These are phyloP conservation scores for Caenorhabditis virilis DNA, from an alignment of 2,888 invertebrate genomes.

Conservation along the genomic window DNA sequence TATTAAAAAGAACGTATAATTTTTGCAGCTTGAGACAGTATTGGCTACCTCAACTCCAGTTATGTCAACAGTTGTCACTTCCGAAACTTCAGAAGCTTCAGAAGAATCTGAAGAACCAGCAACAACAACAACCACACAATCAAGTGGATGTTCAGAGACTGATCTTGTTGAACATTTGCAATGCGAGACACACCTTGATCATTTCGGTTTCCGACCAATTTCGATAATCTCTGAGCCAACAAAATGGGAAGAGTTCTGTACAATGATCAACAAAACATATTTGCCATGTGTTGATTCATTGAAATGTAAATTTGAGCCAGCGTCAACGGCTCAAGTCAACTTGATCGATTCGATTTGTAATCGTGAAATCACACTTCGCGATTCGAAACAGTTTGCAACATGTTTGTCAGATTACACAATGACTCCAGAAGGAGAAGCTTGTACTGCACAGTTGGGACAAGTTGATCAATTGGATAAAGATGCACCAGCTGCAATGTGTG, in stretches of 20 bases:
- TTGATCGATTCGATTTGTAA: conserved; percentile 56
- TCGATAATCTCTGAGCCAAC: conserved; percentile 57
- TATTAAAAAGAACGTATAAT: background rate
- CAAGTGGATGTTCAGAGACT: conserved; percentile 50
- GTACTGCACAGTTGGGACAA: conserved; percentile 53
- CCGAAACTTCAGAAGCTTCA: too few relatives aligned
- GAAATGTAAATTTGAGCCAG: conserved; percentile 56
- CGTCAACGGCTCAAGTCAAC: conserved; percentile 45
- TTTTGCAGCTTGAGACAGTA: conserved; percentile 15
- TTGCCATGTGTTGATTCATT: conserved; percentile 55
- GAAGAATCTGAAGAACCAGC: background rate
- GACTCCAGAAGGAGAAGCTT: conserved; percentile 45
- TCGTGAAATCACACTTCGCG: conserved; percentile 35
- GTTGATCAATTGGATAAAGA: conserved; percentile 53
- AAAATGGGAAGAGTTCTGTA: conserved; percentile 59
- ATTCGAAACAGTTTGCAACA: conserved; percentile 41
- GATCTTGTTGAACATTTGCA: conserved; percentile 57
- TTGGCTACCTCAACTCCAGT: conserved; percentile 12
- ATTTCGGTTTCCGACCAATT: conserved; percentile 59
- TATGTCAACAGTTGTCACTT: background rate
- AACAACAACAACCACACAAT: background rate
- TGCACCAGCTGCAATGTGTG: conserved; percentile 54
- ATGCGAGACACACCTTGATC: conserved; percentile 60
- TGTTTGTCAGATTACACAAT: conserved; percentile 50
- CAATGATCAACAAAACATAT: conserved; percentile 48